These are phyloP conservation scores for Embiotoca jacksoni DNA, from an alignment of 2,113 vertebrate species.

Conservation along the genomic window DNA sequence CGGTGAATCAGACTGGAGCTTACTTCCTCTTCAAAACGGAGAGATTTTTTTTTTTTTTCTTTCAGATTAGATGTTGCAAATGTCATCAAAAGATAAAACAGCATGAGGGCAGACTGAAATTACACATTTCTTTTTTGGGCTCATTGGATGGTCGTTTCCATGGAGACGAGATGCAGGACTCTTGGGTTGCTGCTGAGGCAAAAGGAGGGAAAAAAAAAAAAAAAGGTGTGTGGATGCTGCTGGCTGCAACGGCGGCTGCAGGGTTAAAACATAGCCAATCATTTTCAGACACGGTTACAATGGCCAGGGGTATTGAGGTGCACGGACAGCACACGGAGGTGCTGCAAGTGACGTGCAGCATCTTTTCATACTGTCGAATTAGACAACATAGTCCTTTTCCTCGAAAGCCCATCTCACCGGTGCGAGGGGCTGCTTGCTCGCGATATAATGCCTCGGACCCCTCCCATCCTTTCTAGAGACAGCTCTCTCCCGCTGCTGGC, in stretches of 20 bases:
- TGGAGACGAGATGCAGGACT: conserved; percentile 80
- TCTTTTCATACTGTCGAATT: neutral
- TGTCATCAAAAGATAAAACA: neutral
- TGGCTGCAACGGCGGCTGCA: neutral
- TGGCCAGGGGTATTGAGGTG: no score
- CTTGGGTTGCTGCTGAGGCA: no score
- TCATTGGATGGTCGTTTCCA: conserved; percentile 77
- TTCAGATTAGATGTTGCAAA: neutral
- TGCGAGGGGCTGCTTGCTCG: neutral
- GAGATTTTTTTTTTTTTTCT: neutral
- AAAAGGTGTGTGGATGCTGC: conserved; percentile 28
- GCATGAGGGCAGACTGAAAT: conserved; percentile 1
- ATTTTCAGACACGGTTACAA: conserved; percentile 17
- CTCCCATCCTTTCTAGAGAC: conserved; percentile 46
- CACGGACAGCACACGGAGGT: neutral
- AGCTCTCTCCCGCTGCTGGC: conserved; percentile 29
- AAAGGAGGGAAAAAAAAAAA: neutral
- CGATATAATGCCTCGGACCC: conserved; percentile 42
- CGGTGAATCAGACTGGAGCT: neutral
- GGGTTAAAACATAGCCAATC: conserved; percentile 14
- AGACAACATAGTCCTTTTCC: conserved; percentile 4
- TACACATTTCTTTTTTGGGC: conserved; percentile 38
- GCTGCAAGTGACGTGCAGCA: neutral
- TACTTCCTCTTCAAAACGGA: neutral
- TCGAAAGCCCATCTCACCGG: no score